Base-by-base conservation (phyloP, 2,888 invertebrate species). In the Heliconius ismenius region DNA sequence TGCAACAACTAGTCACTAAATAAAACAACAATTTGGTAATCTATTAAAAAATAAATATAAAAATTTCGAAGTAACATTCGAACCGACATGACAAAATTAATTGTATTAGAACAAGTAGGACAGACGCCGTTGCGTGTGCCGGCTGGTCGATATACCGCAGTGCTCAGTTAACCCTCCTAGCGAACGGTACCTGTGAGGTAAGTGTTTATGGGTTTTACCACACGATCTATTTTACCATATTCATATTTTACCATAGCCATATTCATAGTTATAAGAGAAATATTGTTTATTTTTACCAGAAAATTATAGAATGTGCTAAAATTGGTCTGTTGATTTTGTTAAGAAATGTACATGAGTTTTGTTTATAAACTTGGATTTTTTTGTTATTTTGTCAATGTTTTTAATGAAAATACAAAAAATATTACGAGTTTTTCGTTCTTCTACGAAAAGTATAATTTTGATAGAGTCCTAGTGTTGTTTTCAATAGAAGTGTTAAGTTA, bases 111-210 rank as follows among this genome's bases (percentile, higher is more conserved):
- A 80, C 80, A 84, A 85, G 84, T 87, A 84, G 88, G 86, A 85
- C 86, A 85, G 82, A 85, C 86, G 85, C 81, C 81, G 86, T 92
- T 87, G 93, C 92, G 92, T 93, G 93, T 84, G 86, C 83, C 84
- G 81, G 70, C 81, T 85, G 92, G 92, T 93, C 92, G 92, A 93
- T 92, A 93, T 89, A 85, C 89, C 91, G 93, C 93, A 93, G 92
- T 93, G 90, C 89, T 83, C 86, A 81, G 81, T 83, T 81, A 81
- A 83, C 81, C 86, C 83, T 85, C 88, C 83, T 74, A 75, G 77
- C 75, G 65, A 73, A 70, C 73, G 60, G 73, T 43, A 75, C 73
- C 67, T 68, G 26, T 67, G 58, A 72, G 78, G 77, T 76, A 70
- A 78, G 78, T 78, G 58, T 63, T 62, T 62, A 73, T 63, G 49